Conservation (phyloP, 2,888 invertebrate genomes). For the Dryobota labecula region DNA sequence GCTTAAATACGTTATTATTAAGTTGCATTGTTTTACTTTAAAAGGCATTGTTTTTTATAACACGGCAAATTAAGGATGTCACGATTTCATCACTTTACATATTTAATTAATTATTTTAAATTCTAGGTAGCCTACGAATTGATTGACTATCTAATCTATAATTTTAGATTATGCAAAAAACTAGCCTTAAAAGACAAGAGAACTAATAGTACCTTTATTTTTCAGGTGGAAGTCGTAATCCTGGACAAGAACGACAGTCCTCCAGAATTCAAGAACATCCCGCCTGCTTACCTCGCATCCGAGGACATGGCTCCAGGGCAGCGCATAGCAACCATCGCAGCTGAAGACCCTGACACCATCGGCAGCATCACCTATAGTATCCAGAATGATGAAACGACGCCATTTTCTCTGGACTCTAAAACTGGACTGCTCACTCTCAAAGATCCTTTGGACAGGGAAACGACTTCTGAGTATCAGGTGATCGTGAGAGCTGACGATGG, state of each 20-base stretch:
- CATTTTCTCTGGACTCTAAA: constrained; percentile 93
- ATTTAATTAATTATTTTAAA: constrained; percentile 17
- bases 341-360: constrained; percentile 96
- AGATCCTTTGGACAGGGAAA: constrained; percentile 96
- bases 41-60: constrained; percentile 63
- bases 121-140: not conserved
- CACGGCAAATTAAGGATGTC: constrained; percentile 37
- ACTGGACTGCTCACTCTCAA: constrained; percentile 94
- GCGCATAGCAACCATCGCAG: constrained; percentile 93
- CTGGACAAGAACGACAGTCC: constrained; percentile 98
- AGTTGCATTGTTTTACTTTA: constrained; percentile 73
- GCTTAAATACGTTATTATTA: constrained; percentile 81
- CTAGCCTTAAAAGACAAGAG: not conserved
- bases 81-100: constrained; percentile 43
- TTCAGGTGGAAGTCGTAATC: constrained; percentile 95
- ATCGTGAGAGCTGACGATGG: constrained; percentile 97
- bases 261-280: constrained; percentile 95
- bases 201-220: constrained; percentile 63
- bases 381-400: constrained; percentile 91
- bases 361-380: constrained; percentile 94
- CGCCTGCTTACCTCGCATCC: constrained; percentile 94
- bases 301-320: constrained; percentile 96
- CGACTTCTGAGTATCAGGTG: constrained; percentile 94
- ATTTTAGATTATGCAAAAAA: not conserved
- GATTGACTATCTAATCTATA: not conserved